Base-by-base conservation (phyloP, 1,140 invertebrate genomes). In the Atta texana region DNA sequence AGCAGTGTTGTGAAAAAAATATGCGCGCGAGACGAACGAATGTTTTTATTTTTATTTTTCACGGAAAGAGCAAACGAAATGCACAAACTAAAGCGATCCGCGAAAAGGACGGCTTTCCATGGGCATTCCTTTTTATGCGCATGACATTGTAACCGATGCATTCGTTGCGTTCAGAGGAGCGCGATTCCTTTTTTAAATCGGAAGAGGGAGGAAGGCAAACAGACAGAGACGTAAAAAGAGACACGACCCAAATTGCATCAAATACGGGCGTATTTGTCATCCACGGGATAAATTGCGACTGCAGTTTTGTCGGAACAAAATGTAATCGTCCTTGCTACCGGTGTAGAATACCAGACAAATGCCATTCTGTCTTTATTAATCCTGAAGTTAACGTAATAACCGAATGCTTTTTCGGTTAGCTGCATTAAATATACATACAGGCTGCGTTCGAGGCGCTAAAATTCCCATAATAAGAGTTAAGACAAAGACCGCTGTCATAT, bases 111-210 rank as follows among this genome's bases (percentile, higher is more conserved):
- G 12, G 21, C 10, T 31, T 82, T 74, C 72, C 55, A 39, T 10
- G 39, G 24, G 51, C 53, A 51, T 57, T 75, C 69, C 80, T 84
- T 84, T 75, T 75, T 84, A 61, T 28, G 39, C 12, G 69, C 44
- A 8, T 68, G 53, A 82, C 68, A 61, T 74, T 74, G 69, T 66
- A 18, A 59, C 53, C 68, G 18, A 82, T 82, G 51, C 69, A 68
- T 55, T 68, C 63, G 49, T 66, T n/a, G 69, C 49, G 80, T 31
- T 74, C 55, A 74, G 39, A 44, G 80, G 12, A 74, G 61, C 55
- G 80, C 69, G n/a, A 28, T 31, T 84, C 28, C 80, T 74, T 84
- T 84, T 84, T 84, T 61, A 49, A 84, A 84, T 84, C 55, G 59
- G 16, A 44, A 21, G 34, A 39, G n/a, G 6, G 14, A 12, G 8